Base-by-base conservation (phyloP, 92 coral and sea anemone species). In the Porites divaricata region DNA sequence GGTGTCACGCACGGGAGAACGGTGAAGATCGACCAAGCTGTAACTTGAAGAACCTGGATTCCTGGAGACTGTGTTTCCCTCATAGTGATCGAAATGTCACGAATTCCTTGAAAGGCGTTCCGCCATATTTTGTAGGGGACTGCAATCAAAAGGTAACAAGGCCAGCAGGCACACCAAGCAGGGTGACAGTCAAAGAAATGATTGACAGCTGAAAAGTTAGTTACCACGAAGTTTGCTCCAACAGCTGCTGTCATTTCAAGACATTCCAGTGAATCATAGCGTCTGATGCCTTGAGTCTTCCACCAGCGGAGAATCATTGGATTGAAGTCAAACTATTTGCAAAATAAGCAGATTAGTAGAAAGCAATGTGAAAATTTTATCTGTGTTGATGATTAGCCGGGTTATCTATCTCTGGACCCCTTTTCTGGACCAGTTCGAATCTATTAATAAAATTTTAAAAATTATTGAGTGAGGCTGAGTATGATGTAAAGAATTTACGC, bases 91-190 rank as follows among this genome's bases (percentile, higher is more conserved):
- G 87, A 70, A 51, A 87, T 77, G 83, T 94, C 98, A 80, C 74
- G 76, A 70, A 94, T 83, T 66, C 86, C 90, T 23, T 87, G 84
- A 45, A 91, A 10, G 17, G 84, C 77, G 75, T 91, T 91, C 7
- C 98, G 86, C 94, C 98, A 94, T 9, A 94, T 67, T 75, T 95
- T 95, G 77, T 95, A 95, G 5, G 98, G 98, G 19, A 95, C 71
- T 1, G 98, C 98, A 12, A 88, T 52, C 78, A 92, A 50, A 76
- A 93, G 93, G 73, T 95, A 95, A 53, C 84, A 90, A 20, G 98
- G 98, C 93, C 95, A 95, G 72, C 98, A 95, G 4, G 92, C 92
- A 6, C 95, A 89, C 98, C 98, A 95, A 61, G 89, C 89, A 9
- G 95, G 79, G 63, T 95, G 98, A 83, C 95, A 95, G 70, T 95